Conservation (phyloP, 64 coral and sea anemone genomes). For the Montipora capricornis region DNA sequence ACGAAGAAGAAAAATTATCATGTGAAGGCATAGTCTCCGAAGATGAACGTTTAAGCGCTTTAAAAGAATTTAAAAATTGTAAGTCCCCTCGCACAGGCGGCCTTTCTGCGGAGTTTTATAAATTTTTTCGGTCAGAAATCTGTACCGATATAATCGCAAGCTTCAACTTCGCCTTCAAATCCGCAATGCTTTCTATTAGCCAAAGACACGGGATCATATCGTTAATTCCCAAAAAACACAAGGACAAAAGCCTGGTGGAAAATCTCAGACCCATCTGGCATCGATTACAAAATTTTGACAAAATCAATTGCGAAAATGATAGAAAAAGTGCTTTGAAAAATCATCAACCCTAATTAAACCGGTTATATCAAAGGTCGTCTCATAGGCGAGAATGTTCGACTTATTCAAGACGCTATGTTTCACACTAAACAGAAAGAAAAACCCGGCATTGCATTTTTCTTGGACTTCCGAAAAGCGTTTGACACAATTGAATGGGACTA, state of each 20-base stretch:
- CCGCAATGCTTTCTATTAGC: neutral
- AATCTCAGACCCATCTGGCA: slow-evolving; percentile 11
- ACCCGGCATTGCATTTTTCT: neutral
- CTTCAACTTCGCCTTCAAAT: neutral
- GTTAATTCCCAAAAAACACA: slow-evolving; percentile 23
- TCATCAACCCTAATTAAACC: too few species aligned
- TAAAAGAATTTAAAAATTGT: slow-evolving; percentile 12
- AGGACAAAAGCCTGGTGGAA: slow-evolving; percentile 9
- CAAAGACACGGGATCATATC: slow-evolving; percentile 11
- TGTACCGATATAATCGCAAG: neutral
- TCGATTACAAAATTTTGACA: slow-evolving; percentile 19
- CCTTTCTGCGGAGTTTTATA: slow-evolving; percentile 19
- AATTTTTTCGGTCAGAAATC: slow-evolving; percentile 9
- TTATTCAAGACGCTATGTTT: neutral
- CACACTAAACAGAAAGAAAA: slow-evolving; percentile 20
- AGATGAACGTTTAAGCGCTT: neutral
- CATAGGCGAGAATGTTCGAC: too few species aligned
- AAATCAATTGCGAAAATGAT: slow-evolving; percentile 10
- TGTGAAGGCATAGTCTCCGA: neutral
- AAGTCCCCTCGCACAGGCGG: slow-evolving; percentile 12
- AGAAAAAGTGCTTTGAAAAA: slow-evolving; percentile 3
- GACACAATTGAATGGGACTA: too few species aligned
- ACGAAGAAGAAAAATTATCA: neutral
- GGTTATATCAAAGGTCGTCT: too few species aligned
- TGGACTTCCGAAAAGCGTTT: neutral